Base-by-base conservation (phyloP, 1,140 invertebrate genomes). In the Drosophila mayri region DNA sequence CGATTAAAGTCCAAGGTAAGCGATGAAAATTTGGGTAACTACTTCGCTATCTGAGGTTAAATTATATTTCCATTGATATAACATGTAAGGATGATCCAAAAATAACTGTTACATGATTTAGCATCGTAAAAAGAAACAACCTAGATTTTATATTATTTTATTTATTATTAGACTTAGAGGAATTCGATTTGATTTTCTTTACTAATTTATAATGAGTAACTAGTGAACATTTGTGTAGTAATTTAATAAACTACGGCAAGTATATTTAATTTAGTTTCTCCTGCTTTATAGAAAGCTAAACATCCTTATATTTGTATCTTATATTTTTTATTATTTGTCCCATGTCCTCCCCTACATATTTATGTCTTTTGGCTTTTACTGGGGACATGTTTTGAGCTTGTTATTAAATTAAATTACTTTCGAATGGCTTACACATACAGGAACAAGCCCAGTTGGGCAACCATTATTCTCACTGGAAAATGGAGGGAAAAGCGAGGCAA, bases 381-480 rank as follows among this genome's bases (percentile, higher is more conserved):
- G 70, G 65, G 37, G 60, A 80, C 84, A 84, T 90, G 81, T 81
- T 88, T 83, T 81, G 62, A 70, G 80, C 77, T 79, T 85, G 75
- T 85, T 90, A 90, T 90, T 90, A 90, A 90, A 90, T 90, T 85
- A 85, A 90, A 90, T 75, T 90, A 90, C 81, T 85, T 88, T 88
- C 73, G 81, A 90, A 90, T 88, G 80, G 85, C 81, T 75, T 72
- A 64, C 70, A 75, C 54, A 71, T 49, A 76, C 72, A 50, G 55
- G 18, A 38, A 63, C 66, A 60, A 46, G 20, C 44, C 64, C 64
- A 64, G 35, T 49, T 49, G 12, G 18, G 28, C 61, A 66, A 6
- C 65, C 61, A 68, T 68, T 68, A 50, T 65, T 41, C 58, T 62
- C 25, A 5, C 28, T 52, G 40, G 30, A 25, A 16, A 18, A 57